Base-by-base conservation (phyloP, 2,888 invertebrate species). In the Thecophora atra region DNA sequence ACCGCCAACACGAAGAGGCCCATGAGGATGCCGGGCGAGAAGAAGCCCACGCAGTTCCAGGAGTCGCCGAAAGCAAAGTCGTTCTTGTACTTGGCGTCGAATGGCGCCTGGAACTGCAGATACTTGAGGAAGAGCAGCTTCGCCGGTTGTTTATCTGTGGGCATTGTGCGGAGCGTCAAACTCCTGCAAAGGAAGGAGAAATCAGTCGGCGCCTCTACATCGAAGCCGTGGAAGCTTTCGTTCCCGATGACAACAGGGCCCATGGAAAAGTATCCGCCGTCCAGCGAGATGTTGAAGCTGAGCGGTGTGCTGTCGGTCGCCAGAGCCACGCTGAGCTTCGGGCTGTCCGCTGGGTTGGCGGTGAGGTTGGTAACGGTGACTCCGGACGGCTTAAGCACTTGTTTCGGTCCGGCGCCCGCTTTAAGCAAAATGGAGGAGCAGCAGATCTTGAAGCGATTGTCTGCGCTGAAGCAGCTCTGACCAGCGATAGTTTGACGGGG, bases 41-140 rank as follows among this genome's bases (percentile, higher is more conserved):
- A 98, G 88, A 97, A 99, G 2, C 95, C 94, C 0, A 95, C 91
- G 80, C 98, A 98, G 86, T 98, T 94, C 87, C 94, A 93, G 0
- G 94, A 89, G 75, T 93, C 92, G 7, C 90, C 89, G 79, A 95
- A 96, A 2, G 67, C 62, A 44, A 83, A 82, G 4, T 70, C 56
- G 0, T 71, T 19, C 30, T 72, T 28, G 13, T 71, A 71, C 0
- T 44, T 73, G 1, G 70, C n/a, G 26, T 65, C 76, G 75, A 84
- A 85, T 0, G 82, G 83, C 19, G 86, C 84, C 78, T 86, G 83
- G 67, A 86, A 75, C 74, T 86, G 86, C 28, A 85, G 66, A 0
- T 81, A 85, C 17, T 75, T 54, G 63, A 85, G 72, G 11, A 70
- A 63, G n/a, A n/a, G n/a, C 19, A 67, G 70, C n/a, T 56, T 24